Evolutionary conservation across 2,888 invertebrate genomes (phyloP).

Genomic region (Capitulum mitella): DNA sequence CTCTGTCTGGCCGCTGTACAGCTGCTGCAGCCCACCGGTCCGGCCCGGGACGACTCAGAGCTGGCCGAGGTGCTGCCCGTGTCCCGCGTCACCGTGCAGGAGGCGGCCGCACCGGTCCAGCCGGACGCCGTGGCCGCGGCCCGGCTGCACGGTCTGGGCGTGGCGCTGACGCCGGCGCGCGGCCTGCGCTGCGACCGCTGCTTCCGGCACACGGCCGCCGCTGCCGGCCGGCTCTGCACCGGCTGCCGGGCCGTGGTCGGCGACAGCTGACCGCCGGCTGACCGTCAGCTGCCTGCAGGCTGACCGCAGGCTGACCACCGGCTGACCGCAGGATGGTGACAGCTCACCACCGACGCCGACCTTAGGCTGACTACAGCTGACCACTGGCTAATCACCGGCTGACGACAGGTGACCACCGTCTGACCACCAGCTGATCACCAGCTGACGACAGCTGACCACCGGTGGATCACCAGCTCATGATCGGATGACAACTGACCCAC

Average conservation of each 20-base stretch:
- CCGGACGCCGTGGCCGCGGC: neutral
- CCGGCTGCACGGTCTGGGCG: neutral
- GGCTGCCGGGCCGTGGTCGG: neutral
- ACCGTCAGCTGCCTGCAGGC: neutral
- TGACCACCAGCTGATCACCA: too few relatives aligned
- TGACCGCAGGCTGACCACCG: too few relatives aligned
- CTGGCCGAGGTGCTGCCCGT: conserved; percentile 4
- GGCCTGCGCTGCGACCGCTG: conserved; percentile 1
- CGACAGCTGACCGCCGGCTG: neutral
- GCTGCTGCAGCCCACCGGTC: neutral
- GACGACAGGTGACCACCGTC: too few relatives aligned
- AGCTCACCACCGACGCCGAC: too few relatives aligned
- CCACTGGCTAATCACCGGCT: too few relatives aligned
- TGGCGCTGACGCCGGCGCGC: conserved; percentile 5
- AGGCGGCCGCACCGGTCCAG: neutral
- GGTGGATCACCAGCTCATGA: too few relatives aligned
- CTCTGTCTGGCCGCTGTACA: neutral
- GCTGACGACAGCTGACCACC: too few relatives aligned
- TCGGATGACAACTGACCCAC: too few relatives aligned
- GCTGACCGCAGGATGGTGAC: too few relatives aligned
- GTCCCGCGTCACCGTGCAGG: neutral
- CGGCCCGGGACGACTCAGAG: neutral
- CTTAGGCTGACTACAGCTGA: too few relatives aligned
- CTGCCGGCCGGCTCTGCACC: neutral
- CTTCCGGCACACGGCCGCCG: neutral